Percentiles rank a stretch among this genome's conserved stretches.
Conservation (phyloP, 2,888 invertebrate genomes). For the Platynereis dumerilii region DNA sequence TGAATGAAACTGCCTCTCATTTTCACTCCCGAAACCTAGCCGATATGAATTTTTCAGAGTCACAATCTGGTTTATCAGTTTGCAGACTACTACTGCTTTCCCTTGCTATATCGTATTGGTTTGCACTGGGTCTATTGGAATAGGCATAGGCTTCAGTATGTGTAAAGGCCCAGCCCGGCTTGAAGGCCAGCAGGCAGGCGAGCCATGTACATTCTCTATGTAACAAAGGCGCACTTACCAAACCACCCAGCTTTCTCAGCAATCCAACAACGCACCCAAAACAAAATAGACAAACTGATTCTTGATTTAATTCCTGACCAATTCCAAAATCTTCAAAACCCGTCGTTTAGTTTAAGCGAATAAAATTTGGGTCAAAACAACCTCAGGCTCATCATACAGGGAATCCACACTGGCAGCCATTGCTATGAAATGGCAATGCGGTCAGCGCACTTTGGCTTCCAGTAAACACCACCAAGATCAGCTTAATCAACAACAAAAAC, state of each 20-base stretch:
- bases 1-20: slow-evolving; percentile 59
- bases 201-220: slow-evolving; percentile 26
- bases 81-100: slow-evolving; percentile 6
- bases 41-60: slow-evolving; percentile 10
- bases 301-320: too few relatives aligned
- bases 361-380: too few relatives aligned
- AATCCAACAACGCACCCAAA: slow-evolving; percentile 12
- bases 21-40: slow-evolving; percentile 36
- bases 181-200: too few relatives aligned
- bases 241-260: slow-evolving; percentile 18
- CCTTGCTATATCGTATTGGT: slow-evolving; percentile 13
- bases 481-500: too few relatives aligned
- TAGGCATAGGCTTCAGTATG: slow-evolving; percentile 22
- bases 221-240: slow-evolving; percentile 32
- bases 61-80: slow-evolving; percentile 1
- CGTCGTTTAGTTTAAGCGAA: too few relatives aligned
- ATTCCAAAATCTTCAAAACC: too few relatives aligned
- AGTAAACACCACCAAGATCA: too few relatives aligned
- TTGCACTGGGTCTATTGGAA: slow-evolving; percentile 22
- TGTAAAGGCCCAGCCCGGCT: slow-evolving; percentile 19
- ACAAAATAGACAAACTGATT: slow-evolving; percentile 8
- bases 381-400: too few relatives aligned
- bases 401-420: slow-evolving; percentile 7
- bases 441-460: too few relatives aligned
- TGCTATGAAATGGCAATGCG: slow-evolving; percentile 3